Evolutionary conservation across 1,140 invertebrate species (phyloP), one percentile per base, ranked within the genome.

Genomic region (Leucophenga varia): DNA sequence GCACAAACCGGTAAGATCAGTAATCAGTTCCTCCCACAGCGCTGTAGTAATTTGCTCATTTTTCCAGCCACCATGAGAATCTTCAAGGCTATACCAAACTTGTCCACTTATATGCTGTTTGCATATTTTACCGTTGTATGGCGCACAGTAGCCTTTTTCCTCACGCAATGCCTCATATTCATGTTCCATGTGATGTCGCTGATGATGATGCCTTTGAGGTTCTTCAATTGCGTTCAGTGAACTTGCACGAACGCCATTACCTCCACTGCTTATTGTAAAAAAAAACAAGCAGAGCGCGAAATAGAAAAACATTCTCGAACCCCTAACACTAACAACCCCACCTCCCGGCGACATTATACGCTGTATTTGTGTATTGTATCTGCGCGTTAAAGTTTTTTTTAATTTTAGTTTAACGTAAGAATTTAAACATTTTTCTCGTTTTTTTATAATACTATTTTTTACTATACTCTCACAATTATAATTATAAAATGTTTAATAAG

Each of bases 51-150:
- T 93, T 64, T 88, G 82, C 75, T 95, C 92, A 75, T 95, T 93
- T 52, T 88, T 79, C 76, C 83, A 82, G 30, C 89, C 86, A 35
- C 87, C 87, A 14, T 80, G 81, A 56, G 82, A 82, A 43, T 83
- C 80, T 46, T 78, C 72, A 55, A 43, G 81, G 61, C 90, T 90
- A 70, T 90, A 93, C 87, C 90, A 95, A 21, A 94, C 88, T 46
- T 85, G 82, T 1, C 87, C 82, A 14, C 79, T 80, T 20, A 94
- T 80, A 71, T 90, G 89, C 59, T 85, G 81, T 64, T 86, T 88
- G 76, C 94, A 97, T 51, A 94, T 84, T 73, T 89, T 86, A 20
- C 93, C 93, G 78, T 84, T 89, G 75, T 97, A 97, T 2, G 86
- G 84, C 14, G 86, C 87, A 81, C 94, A 97, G 73, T 89, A 86